Conservation (phyloP, 2,113 vertebrate genomes). For the Benitochromis conjunctus region DNA sequence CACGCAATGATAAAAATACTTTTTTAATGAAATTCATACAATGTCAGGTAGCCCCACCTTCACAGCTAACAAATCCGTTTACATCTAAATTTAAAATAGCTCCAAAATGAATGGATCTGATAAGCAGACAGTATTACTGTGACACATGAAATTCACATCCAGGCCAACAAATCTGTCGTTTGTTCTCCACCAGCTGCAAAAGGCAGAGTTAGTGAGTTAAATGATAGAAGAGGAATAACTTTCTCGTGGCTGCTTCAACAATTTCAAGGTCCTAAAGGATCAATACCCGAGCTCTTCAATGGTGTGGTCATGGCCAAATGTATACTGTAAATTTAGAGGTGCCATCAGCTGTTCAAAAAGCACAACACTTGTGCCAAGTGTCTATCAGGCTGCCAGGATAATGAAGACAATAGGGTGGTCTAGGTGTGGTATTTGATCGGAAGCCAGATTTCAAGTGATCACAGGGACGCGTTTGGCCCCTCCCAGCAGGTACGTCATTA, state of each 20-base stretch:
- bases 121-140: background rate
- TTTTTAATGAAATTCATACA: background rate
- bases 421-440: background rate
- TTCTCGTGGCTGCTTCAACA: background rate
- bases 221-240: background rate
- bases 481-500: background rate
- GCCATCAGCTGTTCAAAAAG: conserved; percentile 33
- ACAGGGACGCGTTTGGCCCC: background rate
- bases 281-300: background rate
- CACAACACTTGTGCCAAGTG: background rate
- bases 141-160: background rate
- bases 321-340: conserved; percentile 19
- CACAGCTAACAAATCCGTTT: background rate
- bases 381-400: background rate
- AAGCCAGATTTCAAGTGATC: background rate
- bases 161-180: background rate
- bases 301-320: background rate
- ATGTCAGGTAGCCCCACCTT: background rate
- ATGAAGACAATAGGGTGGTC: conserved; percentile 30
- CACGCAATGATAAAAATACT: background rate
- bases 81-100: background rate
- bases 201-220: rapidly evolving
- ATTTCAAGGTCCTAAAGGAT: background rate
- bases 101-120: background rate
- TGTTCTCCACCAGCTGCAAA: background rate